These are phyloP conservation scores for Pollimyrus isidori DNA, from an alignment of 2,113 vertebrate genomes.

Conservation along the genomic window DNA sequence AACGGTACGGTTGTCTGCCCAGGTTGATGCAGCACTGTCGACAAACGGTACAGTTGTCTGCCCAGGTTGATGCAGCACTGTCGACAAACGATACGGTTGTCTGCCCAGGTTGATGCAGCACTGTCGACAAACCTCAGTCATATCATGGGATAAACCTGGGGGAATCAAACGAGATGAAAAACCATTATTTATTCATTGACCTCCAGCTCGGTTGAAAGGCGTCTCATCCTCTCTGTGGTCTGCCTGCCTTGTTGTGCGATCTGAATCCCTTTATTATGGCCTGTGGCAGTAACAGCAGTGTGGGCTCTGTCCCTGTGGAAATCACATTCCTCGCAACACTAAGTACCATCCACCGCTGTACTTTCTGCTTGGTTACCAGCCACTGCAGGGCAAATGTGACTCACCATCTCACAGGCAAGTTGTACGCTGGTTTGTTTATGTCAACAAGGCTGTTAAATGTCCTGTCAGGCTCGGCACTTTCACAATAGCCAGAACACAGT, in stretches of 20 bases:
- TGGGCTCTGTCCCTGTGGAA: background rate
- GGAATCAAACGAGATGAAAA: background rate
- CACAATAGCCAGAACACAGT: background rate
- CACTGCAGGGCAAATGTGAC: background rate
- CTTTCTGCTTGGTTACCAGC: background rate
- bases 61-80: too few relatives aligned
- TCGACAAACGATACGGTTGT: background rate
- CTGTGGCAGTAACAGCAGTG: background rate
- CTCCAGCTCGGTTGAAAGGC: background rate
- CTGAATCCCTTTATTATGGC: background rate
- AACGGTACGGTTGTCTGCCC: too few relatives aligned
- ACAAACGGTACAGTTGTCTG: too few relatives aligned
- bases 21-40: too few relatives aligned
- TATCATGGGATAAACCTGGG: background rate
- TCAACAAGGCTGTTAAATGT: background rate
- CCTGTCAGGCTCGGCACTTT: background rate
- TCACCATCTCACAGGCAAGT: background rate
- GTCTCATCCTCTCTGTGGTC: background rate
- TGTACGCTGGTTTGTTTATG: background rate
- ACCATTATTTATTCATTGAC: constrained; percentile 4
- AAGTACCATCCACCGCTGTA: background rate
- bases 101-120: background rate
- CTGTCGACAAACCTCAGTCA: background rate
- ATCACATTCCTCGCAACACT: background rate
- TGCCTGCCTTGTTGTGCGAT: background rate